Base-by-base conservation (phyloP, 64 coral and sea anemone species). In the Pachyseris speciosa region DNA sequence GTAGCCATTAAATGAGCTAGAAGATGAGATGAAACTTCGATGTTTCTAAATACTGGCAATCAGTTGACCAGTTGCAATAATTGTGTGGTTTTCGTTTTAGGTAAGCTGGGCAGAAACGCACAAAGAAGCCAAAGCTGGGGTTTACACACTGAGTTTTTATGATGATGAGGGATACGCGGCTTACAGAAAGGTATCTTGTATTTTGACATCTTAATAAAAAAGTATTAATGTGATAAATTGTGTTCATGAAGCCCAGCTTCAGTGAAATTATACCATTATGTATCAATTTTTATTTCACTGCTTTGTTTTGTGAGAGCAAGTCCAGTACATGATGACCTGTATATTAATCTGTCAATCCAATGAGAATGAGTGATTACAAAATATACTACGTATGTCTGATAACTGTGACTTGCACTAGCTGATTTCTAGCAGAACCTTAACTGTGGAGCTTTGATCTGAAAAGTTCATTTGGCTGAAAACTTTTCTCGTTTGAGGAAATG, bases 271-370 rank as follows among this genome's bases (percentile, higher is more conserved):
- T 19, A 42, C 15, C 26, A 43, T 44, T 48, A 50, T 1, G 27
- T 7, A 9, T 30, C n/a, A 5, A 1, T 0, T 28, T 25, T 26
- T 26, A 22, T 64, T 28, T 9, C 3, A 40, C 40, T 74, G 71
- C 37, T 30, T 37, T 71, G 2, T 10, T 15, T 25, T 61, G 20
- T n/a, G 37, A 79, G 47, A 19, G 48, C 30, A 36, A 61, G 51
- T 71, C 72, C 83, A 79, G 72, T 92, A 34, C 27, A 88, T 96
- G 94, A 96, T 96, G 94, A 96, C 64, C 55, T 66, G 84, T 36
- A 67, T 91, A 58, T 59, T 85, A 66, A 95, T 96, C 94, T 96
- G 94, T 96, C 94, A 96, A 96, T 96, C 94, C 94, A 96, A 96
- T 96, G 94, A 96, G 64, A 58, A 44, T 64, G 25, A 64, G 19